Conservation (phyloP, 2,113 vertebrate genomes). For the Plestiodon gilberti region DNA sequence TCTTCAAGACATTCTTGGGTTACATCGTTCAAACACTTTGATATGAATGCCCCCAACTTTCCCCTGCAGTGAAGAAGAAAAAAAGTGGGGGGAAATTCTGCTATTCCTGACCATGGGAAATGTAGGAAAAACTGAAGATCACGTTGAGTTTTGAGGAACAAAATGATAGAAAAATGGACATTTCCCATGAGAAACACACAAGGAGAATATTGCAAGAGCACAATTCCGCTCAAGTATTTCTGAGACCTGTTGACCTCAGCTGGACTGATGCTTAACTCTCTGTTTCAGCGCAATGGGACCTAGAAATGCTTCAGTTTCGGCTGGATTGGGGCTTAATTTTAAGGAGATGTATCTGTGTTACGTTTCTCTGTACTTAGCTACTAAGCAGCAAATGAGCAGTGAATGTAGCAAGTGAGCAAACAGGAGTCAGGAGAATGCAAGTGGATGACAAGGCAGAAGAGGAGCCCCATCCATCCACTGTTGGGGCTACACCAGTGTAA, state of each 20-base stretch:
- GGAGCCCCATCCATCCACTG: not conserved
- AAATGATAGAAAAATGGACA: not conserved
- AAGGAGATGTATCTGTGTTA: not conserved
- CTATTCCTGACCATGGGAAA: not conserved
- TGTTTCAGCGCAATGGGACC: not conserved
- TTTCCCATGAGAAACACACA: not conserved
- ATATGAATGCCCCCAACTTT: slow-evolving; percentile 73
- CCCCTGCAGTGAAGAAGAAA: slow-evolving; percentile 64
- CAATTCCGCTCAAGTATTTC: too few relatives aligned
- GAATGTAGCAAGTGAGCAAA: not conserved
- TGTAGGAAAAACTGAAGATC: not conserved
- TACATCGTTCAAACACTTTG: slow-evolving; percentile 82
- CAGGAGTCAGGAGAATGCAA: not conserved
- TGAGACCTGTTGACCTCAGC: too few relatives aligned
- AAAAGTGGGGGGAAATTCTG: not conserved
- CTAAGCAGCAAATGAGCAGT: not conserved
- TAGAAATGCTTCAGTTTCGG: not conserved
- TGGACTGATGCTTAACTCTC: not conserved
- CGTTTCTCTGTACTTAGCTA: not conserved
- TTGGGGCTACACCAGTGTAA: too few relatives aligned
- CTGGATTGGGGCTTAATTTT: not conserved
- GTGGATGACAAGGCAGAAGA: not conserved
- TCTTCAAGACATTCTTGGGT: slow-evolving; percentile 69
- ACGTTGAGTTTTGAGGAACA: not conserved
- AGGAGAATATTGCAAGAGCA: not conserved